Conservation (phyloP, 1,140 invertebrate genomes). For the Centruroides vittatus region DNA sequence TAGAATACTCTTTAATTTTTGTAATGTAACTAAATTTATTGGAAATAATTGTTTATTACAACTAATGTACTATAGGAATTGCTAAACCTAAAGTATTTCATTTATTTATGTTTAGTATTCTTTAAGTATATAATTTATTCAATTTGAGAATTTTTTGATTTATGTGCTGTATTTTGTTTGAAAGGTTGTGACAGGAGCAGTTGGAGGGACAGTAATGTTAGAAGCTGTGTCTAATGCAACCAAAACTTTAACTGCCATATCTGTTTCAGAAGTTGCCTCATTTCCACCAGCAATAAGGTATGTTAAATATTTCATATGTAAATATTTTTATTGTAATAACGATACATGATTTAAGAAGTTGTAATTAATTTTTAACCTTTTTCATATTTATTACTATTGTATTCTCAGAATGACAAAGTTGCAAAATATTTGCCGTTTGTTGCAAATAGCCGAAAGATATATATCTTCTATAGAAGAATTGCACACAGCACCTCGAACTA, state of each 20-base stretch:
- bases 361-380: constrained; percentile 4
- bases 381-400: not conserved
- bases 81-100: not conserved
- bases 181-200: constrained; percentile 27
- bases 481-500: constrained; percentile 29
- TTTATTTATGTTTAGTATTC: too few relatives aligned
- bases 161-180: too few relatives aligned
- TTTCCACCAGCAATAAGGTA: constrained; percentile 30
- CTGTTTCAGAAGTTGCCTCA: constrained; percentile 30
- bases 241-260: constrained; percentile 31
- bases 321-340: not conserved
- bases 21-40: too few relatives aligned
- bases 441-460: constrained; percentile 36
- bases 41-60: too few relatives aligned
- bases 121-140: too few relatives aligned
- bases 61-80: not conserved
- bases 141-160: too few relatives aligned
- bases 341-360: not conserved
- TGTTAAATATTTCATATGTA: not conserved
- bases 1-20: too few relatives aligned
- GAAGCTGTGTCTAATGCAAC: constrained; percentile 31
- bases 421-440: constrained; percentile 33
- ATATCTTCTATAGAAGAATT: constrained; percentile 35
- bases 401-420: constrained; percentile 26
- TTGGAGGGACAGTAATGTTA: constrained; percentile 29